Base-by-base conservation (phyloP, 23 tunicate species). In the Aplidium turbinatum region DNA sequence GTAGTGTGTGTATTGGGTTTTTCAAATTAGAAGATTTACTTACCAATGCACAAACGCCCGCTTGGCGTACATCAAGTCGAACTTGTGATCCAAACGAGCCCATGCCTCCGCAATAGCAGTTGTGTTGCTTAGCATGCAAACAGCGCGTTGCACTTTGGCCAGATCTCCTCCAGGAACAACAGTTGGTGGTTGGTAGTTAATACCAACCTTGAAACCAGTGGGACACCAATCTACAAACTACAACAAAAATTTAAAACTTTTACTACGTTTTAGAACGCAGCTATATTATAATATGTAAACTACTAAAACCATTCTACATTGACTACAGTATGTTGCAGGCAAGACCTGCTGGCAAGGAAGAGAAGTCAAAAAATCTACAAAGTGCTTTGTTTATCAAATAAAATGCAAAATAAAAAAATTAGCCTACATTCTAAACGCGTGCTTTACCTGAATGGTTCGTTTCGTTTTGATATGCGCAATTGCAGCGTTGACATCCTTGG, bases 141-240 rank as follows among this genome's bases (percentile, higher is more conserved):
- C 95, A 0, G 95, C 87, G n/a, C 96, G 81, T 29, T 82, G 96
- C 3, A 89, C 96, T 39, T 89, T 89, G 31, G 96, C 96, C 46
- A 89, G 79, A 72, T 89, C 96, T 13, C 96, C 96, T 20, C 89
- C 96, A 7, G 96, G 96, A 19, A 89, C 96, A 31, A 89, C 87
- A 0, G 89, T 81, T 13, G 96, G 89, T 31, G 96, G 84, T 36
- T 89, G 95, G 71, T 87, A 81, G 72, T 87, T 87, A 48, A 87
- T 87, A 7, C 95, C 95, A 3, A 87, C 95, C 45, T 87, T 87
- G 71, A 87, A 87, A 19, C 95, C 95, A 35, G 95, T 87, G 16
- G 95, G 95, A 35, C 96, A 89, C 96, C 96, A 89, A 52, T 89
- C 96, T 21, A 89, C 96, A 65, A 89, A 89, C 83, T 87, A 47